phyloP scores from a whole-genome alignment of 2,113 vertebrate species.

The Ia io region DNA sequence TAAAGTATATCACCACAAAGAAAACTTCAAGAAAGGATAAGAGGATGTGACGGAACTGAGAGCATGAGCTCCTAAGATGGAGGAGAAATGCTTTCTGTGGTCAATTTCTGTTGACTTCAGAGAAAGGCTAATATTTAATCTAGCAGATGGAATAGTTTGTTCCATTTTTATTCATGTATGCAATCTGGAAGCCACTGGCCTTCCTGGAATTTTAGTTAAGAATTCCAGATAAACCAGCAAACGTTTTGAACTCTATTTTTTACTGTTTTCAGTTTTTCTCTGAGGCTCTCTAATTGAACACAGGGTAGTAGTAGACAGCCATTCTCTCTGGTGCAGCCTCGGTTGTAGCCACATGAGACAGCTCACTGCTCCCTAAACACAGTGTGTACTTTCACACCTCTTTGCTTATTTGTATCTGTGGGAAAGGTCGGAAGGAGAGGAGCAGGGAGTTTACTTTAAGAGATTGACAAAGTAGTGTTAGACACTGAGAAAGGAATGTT shows the following conservation, averaged over 20 bases:
- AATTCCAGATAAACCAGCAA: neutral
- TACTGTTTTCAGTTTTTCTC: neutral
- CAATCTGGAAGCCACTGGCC: neutral
- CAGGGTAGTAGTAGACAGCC: neutral
- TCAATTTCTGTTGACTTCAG: neutral
- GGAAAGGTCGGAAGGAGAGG: neutral
- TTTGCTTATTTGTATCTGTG: neutral
- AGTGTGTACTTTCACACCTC: neutral
- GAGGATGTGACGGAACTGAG: neutral
- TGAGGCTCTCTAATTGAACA: neutral
- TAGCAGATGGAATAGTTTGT: neutral
- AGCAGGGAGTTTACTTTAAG: neutral
- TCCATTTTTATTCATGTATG: neutral
- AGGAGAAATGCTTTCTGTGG: neutral
- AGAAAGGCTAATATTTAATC: conserved; percentile 3
- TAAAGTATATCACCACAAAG: neutral
- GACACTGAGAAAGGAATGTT: neutral
- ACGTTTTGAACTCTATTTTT: neutral
- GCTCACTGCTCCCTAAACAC: neutral
- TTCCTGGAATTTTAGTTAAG: conserved; percentile 25
- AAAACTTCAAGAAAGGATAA: neutral
- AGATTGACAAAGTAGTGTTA: neutral
- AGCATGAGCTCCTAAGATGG: neutral
- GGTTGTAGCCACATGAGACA: neutral
- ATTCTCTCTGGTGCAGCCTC: neutral